Percentiles rank a stretch among this genome's conserved stretches.
phyloP scores from a whole-genome alignment of 2,113 vertebrate species.

The Excalfactoria chinensis region DNA sequence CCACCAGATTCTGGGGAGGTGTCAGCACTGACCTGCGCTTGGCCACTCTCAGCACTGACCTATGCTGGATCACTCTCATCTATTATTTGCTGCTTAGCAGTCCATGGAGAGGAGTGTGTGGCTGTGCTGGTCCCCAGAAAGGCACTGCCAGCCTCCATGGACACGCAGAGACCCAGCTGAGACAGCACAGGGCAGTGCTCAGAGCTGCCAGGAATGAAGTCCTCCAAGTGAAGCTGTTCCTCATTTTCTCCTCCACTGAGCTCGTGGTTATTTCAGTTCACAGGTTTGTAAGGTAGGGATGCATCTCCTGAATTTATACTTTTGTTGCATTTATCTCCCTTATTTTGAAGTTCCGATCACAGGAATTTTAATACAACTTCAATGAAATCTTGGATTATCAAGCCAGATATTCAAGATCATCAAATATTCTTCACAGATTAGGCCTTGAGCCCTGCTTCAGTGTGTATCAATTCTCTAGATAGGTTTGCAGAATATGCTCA shows the following conservation, averaged over 20 bases:
- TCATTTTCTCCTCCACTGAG: not conserved
- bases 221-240: not conserved
- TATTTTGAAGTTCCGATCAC: not conserved
- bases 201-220: accelerated
- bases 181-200: accelerated
- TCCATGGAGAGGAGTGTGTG: not conserved
- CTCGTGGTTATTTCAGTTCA: not conserved
- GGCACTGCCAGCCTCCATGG: not conserved
- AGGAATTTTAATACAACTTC: not conserved
- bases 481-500: not conserved
- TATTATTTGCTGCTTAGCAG: not conserved
- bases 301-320: not conserved
- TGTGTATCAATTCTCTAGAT: not conserved
- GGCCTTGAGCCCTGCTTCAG: not conserved
- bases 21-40: not conserved
- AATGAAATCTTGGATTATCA: not conserved
- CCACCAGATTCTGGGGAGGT: no score
- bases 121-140: not conserved
- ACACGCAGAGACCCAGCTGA: accelerated
- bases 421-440: not conserved
- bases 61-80: not conserved
- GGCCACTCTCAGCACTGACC: not conserved
- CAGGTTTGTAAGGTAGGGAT: not conserved
- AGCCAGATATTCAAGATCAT: not conserved
- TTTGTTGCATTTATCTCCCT: not conserved